Percentiles rank a stretch among this genome's conserved stretches.
Conservation (phyloP, 2,888 invertebrate genomes). For the Onchidella celtica region DNA sequence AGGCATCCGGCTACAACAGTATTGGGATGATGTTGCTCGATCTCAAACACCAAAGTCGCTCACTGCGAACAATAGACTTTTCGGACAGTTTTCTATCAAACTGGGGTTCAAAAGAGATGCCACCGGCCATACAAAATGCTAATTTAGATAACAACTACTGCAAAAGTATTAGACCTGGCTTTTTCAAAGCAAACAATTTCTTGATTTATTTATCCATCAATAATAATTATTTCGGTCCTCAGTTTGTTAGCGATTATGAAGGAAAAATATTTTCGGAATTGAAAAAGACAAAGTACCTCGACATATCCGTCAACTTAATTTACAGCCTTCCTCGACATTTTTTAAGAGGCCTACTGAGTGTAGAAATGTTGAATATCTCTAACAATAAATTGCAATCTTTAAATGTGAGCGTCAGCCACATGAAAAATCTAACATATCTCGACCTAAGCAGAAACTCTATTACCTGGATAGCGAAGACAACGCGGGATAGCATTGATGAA, state of each 20-base stretch:
- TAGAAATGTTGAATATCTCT: no score
- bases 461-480: no score
- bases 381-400: no score
- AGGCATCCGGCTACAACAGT: neutral
- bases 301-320: slow-evolving; percentile 23
- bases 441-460: no score
- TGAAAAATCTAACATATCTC: neutral
- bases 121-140: neutral
- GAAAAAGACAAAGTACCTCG: neutral
- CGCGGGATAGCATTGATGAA: no score
- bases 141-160: neutral
- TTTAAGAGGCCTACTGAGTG: slow-evolving; percentile 4
- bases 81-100: slow-evolving; percentile 10
- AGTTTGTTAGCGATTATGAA: neutral
- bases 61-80: neutral
- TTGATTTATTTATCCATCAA: no score
- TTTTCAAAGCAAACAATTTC: slow-evolving; percentile 17
- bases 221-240: neutral
- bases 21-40: slow-evolving; percentile 15
- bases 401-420: slow-evolving; percentile 1
- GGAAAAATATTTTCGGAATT: neutral
- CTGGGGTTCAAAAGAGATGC: neutral
- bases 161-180: neutral
- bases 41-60: neutral
- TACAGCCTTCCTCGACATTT: neutral